Base-by-base conservation (phyloP, 92 coral and sea anemone genomes). In the Phymanthus crucifer region DNA sequence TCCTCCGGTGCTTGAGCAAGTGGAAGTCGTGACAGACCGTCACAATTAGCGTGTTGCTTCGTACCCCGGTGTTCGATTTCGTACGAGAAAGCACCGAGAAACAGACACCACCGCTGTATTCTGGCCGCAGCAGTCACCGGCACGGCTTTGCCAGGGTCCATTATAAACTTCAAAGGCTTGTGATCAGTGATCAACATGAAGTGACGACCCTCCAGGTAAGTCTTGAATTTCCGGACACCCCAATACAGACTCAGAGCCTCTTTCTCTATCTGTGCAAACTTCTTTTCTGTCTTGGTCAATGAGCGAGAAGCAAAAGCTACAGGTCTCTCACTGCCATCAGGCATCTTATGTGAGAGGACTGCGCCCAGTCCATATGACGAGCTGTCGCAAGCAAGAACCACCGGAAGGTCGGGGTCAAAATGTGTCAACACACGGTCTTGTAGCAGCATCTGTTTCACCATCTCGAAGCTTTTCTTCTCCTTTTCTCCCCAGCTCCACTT, bases 231-330 rank as follows among this genome's bases (percentile, higher is more conserved):
- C 57, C 57, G 57, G 57, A 48, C 1, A 12, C 57, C 57, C 57
- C 10, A 48, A 21, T 48, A 48, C 57, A 87, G 37, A 50, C 83
- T 33, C 32, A 78, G 83, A 23, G 82, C 87, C 75, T 87, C 83
- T 77, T 86, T 76, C 74, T 86, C 91, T 21, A 83, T 87, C 54
- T 87, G 86, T 38, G 89, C 79, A 40, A 66, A 80, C 65, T 86
- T 80, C 78, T 85, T 85, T 47, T 73, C 80, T 38, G 80, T 75
- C 33, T 54, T 76, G 21, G 88, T 76, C 84, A 78, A 78, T 27
- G 88, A 78, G 72, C 84, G 74, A 36, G 84, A 84, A 3, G 57
- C 57, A 48, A 48, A 48, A 12, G 57, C 2, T 48, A 48, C n/a
- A 48, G 57, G 57, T 48, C 57, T 48, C 57, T 48, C 45, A 38